Evolutionary conservation across 1,140 invertebrate genomes (phyloP).

Genomic region (Chironomus striatipennis): DNA sequence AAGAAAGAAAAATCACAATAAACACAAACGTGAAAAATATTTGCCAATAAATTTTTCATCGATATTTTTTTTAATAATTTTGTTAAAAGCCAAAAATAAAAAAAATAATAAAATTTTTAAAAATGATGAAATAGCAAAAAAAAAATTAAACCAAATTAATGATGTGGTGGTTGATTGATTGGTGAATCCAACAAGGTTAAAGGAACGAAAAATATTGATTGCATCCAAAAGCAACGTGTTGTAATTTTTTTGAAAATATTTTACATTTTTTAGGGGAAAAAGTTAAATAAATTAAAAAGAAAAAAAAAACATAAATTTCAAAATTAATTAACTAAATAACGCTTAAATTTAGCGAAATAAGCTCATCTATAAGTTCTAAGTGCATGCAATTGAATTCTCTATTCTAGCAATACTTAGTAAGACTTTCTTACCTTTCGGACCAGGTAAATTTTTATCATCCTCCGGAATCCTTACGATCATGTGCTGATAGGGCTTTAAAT

Average conservation of each 20-base stretch:
- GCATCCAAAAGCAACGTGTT: neutral
- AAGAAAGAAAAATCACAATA: neutral
- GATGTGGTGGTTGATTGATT: neutral
- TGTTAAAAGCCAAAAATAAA: neutral
- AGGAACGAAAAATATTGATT: too few species aligned
- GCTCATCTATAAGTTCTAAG: too few species aligned
- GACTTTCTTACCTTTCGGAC: slow-evolving; percentile 12
- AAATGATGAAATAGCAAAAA: neutral
- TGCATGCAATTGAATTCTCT: neutral
- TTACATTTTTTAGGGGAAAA: neutral
- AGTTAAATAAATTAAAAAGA: neutral
- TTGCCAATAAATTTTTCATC: slow-evolving; percentile 9
- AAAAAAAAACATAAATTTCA: neutral
- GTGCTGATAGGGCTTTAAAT: neutral
- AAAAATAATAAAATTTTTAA: neutral
- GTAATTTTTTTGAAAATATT: too few species aligned
- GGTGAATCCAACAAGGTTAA: slow-evolving; percentile 6
- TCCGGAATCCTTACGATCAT: slow-evolving; percentile 1
- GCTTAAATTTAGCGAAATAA: neutral
- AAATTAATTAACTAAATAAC: neutral
- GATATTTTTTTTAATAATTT: too few species aligned
- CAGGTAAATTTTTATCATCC: neutral
- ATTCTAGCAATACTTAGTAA: neutral
- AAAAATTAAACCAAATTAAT: neutral
- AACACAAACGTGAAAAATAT: neutral